These are phyloP conservation scores for Patella depressa DNA, from an alignment of 2,888 invertebrate genomes.

Conservation along the genomic window DNA sequence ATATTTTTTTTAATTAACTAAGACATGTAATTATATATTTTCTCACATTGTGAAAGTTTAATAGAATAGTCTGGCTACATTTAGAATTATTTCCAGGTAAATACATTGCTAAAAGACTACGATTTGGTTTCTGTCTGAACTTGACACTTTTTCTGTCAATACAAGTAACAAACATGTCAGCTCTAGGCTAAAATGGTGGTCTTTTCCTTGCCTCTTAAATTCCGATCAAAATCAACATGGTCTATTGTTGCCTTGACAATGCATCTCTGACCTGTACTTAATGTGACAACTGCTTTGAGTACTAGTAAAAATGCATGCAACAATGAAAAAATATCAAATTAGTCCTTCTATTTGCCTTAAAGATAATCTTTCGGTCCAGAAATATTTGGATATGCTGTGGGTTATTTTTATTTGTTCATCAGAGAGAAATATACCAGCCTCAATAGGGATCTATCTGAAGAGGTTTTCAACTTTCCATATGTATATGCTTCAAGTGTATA, in stretches of 20 bases:
- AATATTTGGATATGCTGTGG: not conserved
- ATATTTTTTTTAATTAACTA: too few species aligned
- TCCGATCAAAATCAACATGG: not conserved
- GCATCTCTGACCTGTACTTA: not conserved
- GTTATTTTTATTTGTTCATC: slow-evolving; percentile 5
- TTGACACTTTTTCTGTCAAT: too few species aligned
- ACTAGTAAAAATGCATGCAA: not conserved
- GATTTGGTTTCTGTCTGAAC: too few species aligned
- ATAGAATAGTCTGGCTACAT: too few species aligned
- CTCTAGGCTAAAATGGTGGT: too few species aligned
- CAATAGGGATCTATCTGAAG: not conserved
- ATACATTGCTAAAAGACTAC: too few species aligned
- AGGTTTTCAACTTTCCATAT: not conserved
- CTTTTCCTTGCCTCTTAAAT: too few species aligned
- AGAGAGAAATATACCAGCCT: not conserved
- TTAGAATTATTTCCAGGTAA: too few species aligned
- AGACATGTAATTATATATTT: too few species aligned
- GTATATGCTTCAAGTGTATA: not conserved
- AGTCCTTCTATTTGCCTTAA: slow-evolving; percentile 4
- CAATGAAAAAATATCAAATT: slow-evolving; percentile 12
- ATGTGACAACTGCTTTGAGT: not conserved
- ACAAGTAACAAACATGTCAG: too few species aligned
- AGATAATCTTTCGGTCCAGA: not conserved
- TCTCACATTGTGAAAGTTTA: too few species aligned
- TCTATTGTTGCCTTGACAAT: not conserved